phyloP scores from a whole-genome alignment of 2,113 vertebrate genomes.

The Gavialis gangeticus region DNA sequence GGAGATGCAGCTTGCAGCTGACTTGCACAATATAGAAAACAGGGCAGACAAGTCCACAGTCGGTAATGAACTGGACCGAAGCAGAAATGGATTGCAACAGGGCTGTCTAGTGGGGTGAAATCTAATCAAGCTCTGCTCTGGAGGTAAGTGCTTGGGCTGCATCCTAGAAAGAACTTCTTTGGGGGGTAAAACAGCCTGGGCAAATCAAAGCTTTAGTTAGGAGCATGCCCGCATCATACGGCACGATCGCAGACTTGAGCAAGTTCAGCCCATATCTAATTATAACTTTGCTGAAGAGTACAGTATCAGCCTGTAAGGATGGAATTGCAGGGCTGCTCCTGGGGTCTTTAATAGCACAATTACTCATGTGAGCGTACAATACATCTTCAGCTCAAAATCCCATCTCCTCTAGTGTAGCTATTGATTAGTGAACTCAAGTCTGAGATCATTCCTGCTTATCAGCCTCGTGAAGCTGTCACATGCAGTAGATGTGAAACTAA shows the following conservation, averaged over 20 bases:
- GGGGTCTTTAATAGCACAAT: not conserved
- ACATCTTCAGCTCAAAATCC: not conserved
- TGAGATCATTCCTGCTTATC: not conserved
- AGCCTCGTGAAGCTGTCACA: not conserved
- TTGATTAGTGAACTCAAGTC: not conserved
- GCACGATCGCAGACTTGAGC: not conserved
- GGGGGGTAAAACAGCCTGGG: not conserved
- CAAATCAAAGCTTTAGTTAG: not conserved
- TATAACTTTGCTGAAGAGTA: not conserved
- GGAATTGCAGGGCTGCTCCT: not conserved
- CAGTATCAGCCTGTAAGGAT: not conserved
- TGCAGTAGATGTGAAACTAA: not conserved
- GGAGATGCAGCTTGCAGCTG: not conserved
- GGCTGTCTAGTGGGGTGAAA: rapidly evolving
- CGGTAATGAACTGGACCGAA: not conserved
- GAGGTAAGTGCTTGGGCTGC: rapidly evolving
- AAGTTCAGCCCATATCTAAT: not conserved
- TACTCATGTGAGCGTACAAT: not conserved
- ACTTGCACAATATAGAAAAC: rapidly evolving
- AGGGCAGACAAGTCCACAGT: not conserved
- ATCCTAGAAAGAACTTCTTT: not conserved
- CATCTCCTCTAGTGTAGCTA: not conserved
- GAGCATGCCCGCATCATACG: not conserved
- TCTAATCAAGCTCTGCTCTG: not conserved
- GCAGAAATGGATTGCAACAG: rapidly evolving